A percentile compares a stretch with the other conserved stretches of the same genome.
These are phyloP conservation scores for Muntiacus muntjak DNA, from an alignment of 2,113 vertebrate genomes.

Conservation along the genomic window DNA sequence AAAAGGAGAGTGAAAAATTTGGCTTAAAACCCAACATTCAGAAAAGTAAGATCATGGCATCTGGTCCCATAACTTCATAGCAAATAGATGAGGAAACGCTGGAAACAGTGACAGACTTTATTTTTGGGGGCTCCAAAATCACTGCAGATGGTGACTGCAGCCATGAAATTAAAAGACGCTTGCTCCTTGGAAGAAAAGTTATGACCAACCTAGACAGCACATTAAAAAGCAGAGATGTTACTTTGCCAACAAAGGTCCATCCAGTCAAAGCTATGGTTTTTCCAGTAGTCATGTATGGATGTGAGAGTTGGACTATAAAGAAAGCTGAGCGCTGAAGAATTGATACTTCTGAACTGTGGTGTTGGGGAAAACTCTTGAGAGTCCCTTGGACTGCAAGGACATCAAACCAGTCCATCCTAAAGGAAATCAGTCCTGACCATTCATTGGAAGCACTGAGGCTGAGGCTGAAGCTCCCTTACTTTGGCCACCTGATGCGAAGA, in stretches of 20 bases:
- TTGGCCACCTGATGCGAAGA: background rate
- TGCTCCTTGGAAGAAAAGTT: background rate
- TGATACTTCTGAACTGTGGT: background rate
- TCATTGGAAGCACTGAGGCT: background rate
- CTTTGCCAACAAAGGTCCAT: background rate
- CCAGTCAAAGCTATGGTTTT: background rate
- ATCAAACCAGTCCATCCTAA: background rate
- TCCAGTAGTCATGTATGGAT: background rate
- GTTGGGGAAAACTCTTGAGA: background rate
- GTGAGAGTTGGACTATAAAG: background rate
- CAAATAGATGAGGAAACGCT: background rate
- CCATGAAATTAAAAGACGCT: background rate
- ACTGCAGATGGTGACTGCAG: background rate
- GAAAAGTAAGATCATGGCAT: background rate
- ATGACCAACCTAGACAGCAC: background rate
- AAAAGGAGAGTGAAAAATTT: background rate
- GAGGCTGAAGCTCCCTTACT: background rate
- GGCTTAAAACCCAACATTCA: background rate
- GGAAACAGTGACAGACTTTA: background rate
- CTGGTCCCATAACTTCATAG: background rate
- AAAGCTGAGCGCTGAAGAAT: background rate
- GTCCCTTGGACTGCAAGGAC: background rate
- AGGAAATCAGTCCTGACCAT: background rate
- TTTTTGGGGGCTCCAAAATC: background rate
- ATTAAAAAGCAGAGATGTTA: background rate